Evolutionary conservation across 2,888 invertebrate genomes (phyloP), one percentile per base, ranked within the genome.

Genomic region (Asteroscopus sphinx): DNA sequence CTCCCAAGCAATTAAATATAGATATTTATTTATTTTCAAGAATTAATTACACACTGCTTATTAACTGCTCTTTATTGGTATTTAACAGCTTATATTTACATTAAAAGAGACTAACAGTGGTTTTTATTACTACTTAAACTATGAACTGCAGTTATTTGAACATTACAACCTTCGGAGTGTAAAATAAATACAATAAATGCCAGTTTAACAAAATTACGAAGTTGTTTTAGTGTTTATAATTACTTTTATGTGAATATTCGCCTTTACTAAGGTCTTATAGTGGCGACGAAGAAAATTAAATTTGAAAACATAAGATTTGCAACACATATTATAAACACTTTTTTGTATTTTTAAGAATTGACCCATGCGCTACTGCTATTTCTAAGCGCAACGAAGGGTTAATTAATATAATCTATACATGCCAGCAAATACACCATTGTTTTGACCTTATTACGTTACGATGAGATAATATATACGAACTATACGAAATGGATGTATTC

Each of bases 91-190:
- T 36, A 28, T 39, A 69, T 73, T 42, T 66, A 44, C 58, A 46
- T 46, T 44, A 59, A 12, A 40, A 8, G 39, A 36, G 7, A 12
- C 45, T 61, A 49, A 58, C 30, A 47, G 28, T 39, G 11, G 16
- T 37, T 54, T 69, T 72, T 52, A 73, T 57, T 17, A 41, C 15
- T 56, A 73, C 70, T 69, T 67, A 57, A 70, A 49, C 42, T 36
- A 52, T 46, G 28, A 28, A 62, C 52, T 57, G 41, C 41, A 39
- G 44, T 51, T 59, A 66, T 65, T 66, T 66, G 28, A 69, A 39
- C 62, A 49, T 68, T 32, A 52, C 5, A 53, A 35, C 44, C 55
- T 55, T 41, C n/a, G 33, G 54, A 47, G 57, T 69, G 73, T 66
- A 59, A 62, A 72, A 73, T 69, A 66, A 69, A 63, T 70, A 53